Base-by-base conservation (phyloP, 2,113 vertebrate species). In the Periophthalmus modestus region DNA sequence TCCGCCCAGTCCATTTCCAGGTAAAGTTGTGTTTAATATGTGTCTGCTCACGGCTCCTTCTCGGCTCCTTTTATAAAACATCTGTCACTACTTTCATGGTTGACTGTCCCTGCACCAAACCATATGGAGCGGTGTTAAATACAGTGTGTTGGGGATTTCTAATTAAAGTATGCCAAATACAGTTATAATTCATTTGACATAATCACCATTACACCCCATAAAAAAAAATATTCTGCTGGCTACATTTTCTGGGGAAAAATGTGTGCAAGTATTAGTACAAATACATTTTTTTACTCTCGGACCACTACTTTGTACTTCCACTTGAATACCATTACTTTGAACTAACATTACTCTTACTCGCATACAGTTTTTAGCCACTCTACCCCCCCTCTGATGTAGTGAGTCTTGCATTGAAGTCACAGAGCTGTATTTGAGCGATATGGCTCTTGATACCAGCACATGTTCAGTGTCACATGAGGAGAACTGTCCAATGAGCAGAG, bases 401-500 rank as follows among this genome's bases (percentile, higher is more conserved):
- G 4, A 1, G 5, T 52, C 6, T 5, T 52, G 55, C 54, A 23
- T n/a, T 23, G 59, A 80, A 75, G 79, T 83, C 73, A 68, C 74
- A 81, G 77, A 77, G 75, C 36, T 82, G 71, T 57, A 76, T 82
- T 61, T 71, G 66, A 15, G 39, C 57, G 43, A 58, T 68, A 77
- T 81, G 63, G 16, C 63, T 68, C 70, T 63, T 65, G 69, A 73
- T 78, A 72, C 81, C 70, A 86, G 77, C 84, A 80, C 84, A 78
- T 24, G 72, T 81, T 77, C 72, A 46, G 65, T 77, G 82, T 85
- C 85, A 75, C 39, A 48, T 18, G 72, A 71, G 65, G 77, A 66
- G 78, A 82, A 75, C 73, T 73, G 84, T 80, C 75, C 80, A 39
- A 68, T 72, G 71, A 74, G 73, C 67, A 69, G 77, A 73, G 82